A percentile compares a stretch with the other conserved stretches of the same genome.
These are phyloP conservation scores for Morpho deidamia DNA, from an alignment of 2,888 invertebrate genomes.

Conservation along the genomic window DNA sequence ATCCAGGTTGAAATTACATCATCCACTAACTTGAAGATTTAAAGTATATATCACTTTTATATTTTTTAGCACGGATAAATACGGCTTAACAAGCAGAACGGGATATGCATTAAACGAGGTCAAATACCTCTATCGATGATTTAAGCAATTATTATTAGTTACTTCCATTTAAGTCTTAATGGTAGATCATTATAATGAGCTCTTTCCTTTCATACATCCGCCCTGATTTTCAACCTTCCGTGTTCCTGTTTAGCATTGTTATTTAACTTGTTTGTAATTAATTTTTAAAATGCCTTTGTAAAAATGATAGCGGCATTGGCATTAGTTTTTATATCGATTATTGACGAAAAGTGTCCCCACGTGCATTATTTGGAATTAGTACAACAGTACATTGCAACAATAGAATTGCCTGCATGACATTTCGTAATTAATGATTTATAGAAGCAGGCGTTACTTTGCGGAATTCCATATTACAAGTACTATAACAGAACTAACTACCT, in stretches of 20 bases:
- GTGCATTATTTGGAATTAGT: not conserved
- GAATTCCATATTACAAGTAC: too few species aligned
- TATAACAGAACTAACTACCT: too few species aligned
- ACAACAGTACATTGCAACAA: too few species aligned
- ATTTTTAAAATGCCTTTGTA: too few species aligned
- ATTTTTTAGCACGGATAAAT: not conserved
- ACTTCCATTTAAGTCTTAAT: not conserved
- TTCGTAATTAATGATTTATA: too few species aligned
- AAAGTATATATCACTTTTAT: too few species aligned
- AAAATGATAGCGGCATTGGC: not conserved
- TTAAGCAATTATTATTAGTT: not conserved
- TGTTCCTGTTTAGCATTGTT: not conserved
- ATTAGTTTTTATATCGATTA: not conserved
- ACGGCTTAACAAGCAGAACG: conserved; percentile 10
- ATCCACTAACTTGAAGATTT: too few species aligned
- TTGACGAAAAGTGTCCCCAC: not conserved
- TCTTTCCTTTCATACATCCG: not conserved
- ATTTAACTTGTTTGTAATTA: too few species aligned
- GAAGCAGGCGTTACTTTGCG: too few species aligned
- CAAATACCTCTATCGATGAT: conserved; percentile 9
- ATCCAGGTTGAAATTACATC: too few species aligned
- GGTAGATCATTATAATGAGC: not conserved
- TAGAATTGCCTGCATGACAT: too few species aligned
- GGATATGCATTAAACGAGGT: conserved; percentile 13
- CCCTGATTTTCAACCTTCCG: not conserved